Evolutionary conservation across 2,888 invertebrate genomes (phyloP).

Genomic region (Stenotaenia linearis): DNA sequence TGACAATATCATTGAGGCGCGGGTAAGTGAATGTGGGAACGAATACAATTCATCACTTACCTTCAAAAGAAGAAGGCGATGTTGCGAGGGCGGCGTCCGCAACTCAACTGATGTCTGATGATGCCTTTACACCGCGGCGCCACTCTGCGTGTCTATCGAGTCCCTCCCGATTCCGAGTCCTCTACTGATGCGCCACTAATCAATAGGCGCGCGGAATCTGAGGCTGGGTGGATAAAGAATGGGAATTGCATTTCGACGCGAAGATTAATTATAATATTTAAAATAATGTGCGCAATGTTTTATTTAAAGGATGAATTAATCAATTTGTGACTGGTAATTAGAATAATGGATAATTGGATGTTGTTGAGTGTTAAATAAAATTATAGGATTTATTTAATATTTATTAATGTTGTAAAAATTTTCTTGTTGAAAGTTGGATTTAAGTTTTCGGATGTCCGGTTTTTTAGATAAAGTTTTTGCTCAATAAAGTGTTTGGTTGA

Average conservation of each 20-base stretch:
- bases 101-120: constrained; percentile 6
- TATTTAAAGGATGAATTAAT: too few species aligned
- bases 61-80: not conserved
- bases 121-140: constrained; percentile 14
- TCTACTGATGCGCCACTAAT: constrained; percentile 16
- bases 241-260: not conserved
- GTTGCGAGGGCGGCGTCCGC: constrained; percentile 19
- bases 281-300: too few species aligned
- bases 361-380: too few species aligned
- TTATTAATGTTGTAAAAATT: too few species aligned
- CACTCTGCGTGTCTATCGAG: not conserved
- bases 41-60: not conserved
- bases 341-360: too few species aligned
- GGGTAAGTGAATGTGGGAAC: not conserved
- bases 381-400: too few species aligned
- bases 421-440: too few species aligned
- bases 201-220: not conserved
- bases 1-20: not conserved
- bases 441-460: too few species aligned
- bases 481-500: too few species aligned
- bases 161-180: not conserved
- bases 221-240: not conserved
- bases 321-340: too few species aligned
- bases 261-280: not conserved
- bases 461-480: too few species aligned